These are phyloP conservation scores for Sinotaia quadrata DNA, from an alignment of 2,888 invertebrate species.

Conservation along the genomic window DNA sequence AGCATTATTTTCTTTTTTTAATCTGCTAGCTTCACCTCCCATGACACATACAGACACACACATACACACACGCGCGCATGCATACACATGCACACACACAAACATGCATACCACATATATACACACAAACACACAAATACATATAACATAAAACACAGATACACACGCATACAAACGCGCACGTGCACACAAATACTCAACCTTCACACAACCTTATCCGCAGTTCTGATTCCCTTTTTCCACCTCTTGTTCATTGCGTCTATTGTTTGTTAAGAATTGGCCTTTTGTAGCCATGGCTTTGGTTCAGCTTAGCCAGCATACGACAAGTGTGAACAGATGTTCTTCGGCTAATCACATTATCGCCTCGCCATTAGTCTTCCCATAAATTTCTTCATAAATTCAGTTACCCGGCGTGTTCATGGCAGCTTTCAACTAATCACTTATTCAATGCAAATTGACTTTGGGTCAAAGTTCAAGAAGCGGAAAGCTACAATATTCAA, in stretches of 20 bases:
- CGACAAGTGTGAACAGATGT: slow-evolving; percentile 23
- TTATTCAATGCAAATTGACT: no score
- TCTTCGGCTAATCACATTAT: slow-evolving; percentile 7
- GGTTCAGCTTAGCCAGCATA: no score
- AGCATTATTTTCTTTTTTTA: no score
- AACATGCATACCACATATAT: not conserved
- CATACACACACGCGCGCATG: not conserved
- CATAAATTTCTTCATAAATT: slow-evolving; percentile 22
- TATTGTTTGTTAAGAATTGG: no score
- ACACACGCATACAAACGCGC: not conserved
- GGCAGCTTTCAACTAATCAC: no score
- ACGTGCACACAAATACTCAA: not conserved
- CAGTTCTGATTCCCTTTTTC: no score
- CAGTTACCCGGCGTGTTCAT: not conserved
- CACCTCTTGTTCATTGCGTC: no score
- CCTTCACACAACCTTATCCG: no score
- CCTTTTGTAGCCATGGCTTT: no score
- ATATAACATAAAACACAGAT: not conserved
- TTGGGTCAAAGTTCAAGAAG: no score
- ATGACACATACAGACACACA: not conserved
- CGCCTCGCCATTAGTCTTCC: slow-evolving; percentile 7
- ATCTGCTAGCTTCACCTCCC: no score
- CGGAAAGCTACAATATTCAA: no score
- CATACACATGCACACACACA: not conserved
- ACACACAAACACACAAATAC: not conserved